Conservation (phyloP, 53 echinoderm and acorn worm genomes). For the Paelopatides confundens region DNA sequence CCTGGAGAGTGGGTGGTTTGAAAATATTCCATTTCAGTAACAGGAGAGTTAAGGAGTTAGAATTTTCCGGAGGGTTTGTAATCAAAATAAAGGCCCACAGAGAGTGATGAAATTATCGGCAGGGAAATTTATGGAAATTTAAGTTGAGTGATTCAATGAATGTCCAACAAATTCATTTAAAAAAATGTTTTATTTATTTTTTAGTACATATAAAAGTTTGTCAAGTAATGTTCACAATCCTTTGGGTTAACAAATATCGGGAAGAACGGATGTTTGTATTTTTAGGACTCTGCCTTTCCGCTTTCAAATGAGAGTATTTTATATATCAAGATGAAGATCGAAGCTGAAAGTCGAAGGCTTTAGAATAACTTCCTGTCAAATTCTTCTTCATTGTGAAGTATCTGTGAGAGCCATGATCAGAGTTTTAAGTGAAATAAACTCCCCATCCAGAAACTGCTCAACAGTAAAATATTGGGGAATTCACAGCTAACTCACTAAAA, state of each 20-base stretch:
- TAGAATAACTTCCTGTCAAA: no score
- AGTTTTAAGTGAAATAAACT: no score
- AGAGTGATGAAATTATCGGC: slow-evolving; percentile 27
- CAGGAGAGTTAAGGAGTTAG: not conserved
- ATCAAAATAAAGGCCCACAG: not conserved
- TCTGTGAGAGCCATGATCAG: no score
- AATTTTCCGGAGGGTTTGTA: not conserved
- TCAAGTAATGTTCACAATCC: no score
- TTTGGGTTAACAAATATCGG: not conserved
- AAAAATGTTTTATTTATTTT: no score
- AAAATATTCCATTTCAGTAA: slow-evolving; percentile 1
- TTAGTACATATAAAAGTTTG: no score
- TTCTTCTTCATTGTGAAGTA: no score
- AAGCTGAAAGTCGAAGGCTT: no score
- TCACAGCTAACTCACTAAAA: no score
- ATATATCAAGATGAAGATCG: not conserved
- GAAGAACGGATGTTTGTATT: not conserved
- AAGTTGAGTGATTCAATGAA: not conserved
- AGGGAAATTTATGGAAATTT: not conserved
- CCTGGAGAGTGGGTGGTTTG: slow-evolving; percentile 34
- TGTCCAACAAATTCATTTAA: not conserved
- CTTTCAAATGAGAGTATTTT: not conserved
- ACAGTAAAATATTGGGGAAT: no score
- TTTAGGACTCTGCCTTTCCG: not conserved
- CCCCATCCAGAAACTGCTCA: no score